Evolutionary conservation across 2,797 vertebrate species (phyloP).

Genomic region (Chloroceryle amazona): DNA sequence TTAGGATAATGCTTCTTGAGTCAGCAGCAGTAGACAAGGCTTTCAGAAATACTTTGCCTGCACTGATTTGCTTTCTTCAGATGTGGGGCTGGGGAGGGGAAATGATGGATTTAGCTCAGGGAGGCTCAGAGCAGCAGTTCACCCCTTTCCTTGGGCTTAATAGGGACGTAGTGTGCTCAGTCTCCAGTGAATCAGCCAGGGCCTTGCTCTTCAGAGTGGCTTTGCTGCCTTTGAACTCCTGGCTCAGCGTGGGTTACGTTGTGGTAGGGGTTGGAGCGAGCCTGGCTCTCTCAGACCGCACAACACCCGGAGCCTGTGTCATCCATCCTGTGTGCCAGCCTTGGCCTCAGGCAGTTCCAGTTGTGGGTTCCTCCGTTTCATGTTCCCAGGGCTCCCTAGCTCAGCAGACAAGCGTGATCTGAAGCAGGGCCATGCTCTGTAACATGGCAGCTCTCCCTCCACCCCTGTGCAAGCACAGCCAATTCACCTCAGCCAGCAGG

Average conservation of each 20-base stretch:
- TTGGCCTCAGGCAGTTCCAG: background rate
- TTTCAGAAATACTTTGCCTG: background rate
- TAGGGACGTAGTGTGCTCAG: fast-evolving
- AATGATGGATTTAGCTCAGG: background rate
- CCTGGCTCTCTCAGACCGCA: conserved; percentile 1
- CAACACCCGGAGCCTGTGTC: background rate
- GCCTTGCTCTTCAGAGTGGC: no score
- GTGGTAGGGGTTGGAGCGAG: conserved; percentile 32
- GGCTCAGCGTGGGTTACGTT: background rate
- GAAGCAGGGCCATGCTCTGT: background rate
- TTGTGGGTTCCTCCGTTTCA: conserved; percentile 26
- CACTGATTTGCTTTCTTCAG: background rate
- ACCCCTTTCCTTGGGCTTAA: background rate
- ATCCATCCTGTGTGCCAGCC: background rate
- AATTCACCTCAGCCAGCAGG: background rate
- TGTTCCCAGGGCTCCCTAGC: background rate
- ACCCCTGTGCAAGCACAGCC: background rate
- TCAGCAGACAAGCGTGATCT: background rate
- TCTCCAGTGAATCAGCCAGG: background rate
- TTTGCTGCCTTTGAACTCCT: conserved; percentile 30
- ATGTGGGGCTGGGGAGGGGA: background rate
- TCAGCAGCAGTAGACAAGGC: background rate
- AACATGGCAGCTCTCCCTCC: background rate
- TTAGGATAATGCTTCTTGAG: background rate
- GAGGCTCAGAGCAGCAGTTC: background rate